phyloP scores from a whole-genome alignment of 2,113 vertebrate species.

The Potamarius usumacintae region DNA sequence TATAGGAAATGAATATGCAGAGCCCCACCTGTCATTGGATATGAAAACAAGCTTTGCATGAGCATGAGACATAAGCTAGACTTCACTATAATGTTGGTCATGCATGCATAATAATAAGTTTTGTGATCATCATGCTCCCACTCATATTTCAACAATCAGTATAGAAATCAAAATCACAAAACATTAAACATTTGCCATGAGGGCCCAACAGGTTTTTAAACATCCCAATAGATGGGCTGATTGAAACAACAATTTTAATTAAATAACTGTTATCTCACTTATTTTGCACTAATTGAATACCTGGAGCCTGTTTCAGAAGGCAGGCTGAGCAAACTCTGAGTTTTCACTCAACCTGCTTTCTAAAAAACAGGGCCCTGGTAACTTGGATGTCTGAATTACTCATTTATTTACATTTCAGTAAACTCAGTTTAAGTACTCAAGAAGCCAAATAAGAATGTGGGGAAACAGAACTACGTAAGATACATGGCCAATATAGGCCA shows the following conservation, averaged over 20 bases:
- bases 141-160: background rate
- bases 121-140: background rate
- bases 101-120: background rate
- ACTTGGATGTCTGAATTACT: background rate
- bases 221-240: background rate
- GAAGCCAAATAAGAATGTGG: background rate
- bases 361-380: background rate
- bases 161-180: background rate
- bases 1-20: background rate
- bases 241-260: background rate
- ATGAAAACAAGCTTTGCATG: background rate
- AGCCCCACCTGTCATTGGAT: constrained; percentile 19
- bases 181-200: background rate
- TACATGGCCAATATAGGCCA: background rate
- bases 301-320: background rate
- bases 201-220: background rate
- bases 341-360: too few relatives aligned
- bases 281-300: background rate
- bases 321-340: too few relatives aligned
- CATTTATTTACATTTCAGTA: background rate
- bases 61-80: background rate
- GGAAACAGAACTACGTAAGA: background rate
- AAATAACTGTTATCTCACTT: background rate
- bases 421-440: background rate
- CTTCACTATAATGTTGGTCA: background rate